Base-by-base conservation (phyloP, 1,140 invertebrate species). In the Eufriesea mexicana region DNA sequence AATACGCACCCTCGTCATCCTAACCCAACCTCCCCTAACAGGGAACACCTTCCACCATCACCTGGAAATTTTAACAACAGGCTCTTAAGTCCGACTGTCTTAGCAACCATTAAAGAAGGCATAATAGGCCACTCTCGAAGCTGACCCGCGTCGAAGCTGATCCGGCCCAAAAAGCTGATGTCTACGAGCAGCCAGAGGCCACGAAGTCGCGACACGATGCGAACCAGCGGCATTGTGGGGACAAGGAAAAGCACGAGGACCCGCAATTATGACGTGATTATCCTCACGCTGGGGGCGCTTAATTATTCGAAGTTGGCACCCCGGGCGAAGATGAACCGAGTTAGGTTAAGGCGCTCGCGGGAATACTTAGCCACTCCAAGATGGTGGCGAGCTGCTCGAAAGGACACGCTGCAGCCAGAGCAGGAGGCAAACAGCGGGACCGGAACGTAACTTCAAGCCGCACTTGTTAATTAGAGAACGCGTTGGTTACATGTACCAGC, bases 301-400 rank as follows among this genome's bases (percentile, higher is more conserved):
- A 89, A 89, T 89, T 89, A 89, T 78, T 84, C 80, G 73, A 47
- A 79, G 87, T 89, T 87, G 84, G 73, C 86, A 84, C 73, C 82
- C 25, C 23, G 64, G 68, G 79, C 79, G 79, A 85, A 73, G 75
- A 72, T 49, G 54, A 83, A 83, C 76, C 71, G 87, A 89, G 83
- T 89, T 87, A 89, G 68, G 87, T 84, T 82, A 89, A 89, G 87
- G 71, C 67, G 84, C 88, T 89, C 86, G 80, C 87, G 87, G 88
- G 87, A 89, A 89, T 84, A 89, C 84, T 89, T 84, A 68, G 77
- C 51, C 70, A 51, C 35, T 28, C 49, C 23, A 55, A 77, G 78
- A 78, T 47, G 82, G 7, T 18, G 75, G 42, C 23, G 61, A 74
- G 73, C 51, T 71, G 70, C 54, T 62, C 57, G 71, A 61, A 73